These are phyloP conservation scores for Gobio gobio DNA, from an alignment of 2,113 vertebrate genomes.

Conservation along the genomic window DNA sequence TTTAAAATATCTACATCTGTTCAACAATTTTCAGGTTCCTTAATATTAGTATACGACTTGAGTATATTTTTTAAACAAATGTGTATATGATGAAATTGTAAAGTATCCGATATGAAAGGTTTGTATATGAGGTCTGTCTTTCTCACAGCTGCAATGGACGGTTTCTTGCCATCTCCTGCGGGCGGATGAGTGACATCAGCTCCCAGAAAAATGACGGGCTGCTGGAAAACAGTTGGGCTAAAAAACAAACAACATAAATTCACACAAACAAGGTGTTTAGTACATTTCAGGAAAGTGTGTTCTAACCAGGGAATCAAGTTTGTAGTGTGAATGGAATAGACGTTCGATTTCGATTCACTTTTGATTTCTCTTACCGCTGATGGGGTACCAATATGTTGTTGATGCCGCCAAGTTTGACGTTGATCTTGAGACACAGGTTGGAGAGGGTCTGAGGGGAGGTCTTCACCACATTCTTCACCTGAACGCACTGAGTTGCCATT, in stretches of 20 bases:
- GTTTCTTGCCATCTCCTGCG: slow-evolving; percentile 96
- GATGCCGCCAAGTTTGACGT: slow-evolving; percentile 95
- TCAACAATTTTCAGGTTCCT: no score
- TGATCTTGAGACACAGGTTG: slow-evolving; percentile 97
- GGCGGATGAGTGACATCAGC: slow-evolving; percentile 98
- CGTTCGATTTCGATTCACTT: background rate
- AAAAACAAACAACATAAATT: background rate
- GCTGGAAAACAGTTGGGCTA: slow-evolving; percentile 97
- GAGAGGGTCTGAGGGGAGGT: slow-evolving; percentile 97
- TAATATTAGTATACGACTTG: background rate
- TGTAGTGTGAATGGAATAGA: background rate
- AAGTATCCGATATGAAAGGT: background rate
- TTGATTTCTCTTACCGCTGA: slow-evolving; percentile 80
- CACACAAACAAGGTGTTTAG: background rate
- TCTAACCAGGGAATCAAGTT: background rate
- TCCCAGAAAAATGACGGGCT: slow-evolving; percentile 97
- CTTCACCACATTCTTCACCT: slow-evolving; percentile 99
- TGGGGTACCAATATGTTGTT: slow-evolving; percentile 98
- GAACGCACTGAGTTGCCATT: slow-evolving; percentile 97
- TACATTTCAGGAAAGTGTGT: background rate
- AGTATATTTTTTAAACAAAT: background rate
- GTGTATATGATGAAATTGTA: background rate
- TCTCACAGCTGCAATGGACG: slow-evolving; percentile 97
- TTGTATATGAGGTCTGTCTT: background rate
- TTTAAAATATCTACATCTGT: background rate